These are phyloP conservation scores for Pseudomyrmex pallidus DNA, from an alignment of 1,140 invertebrate genomes.

Conservation along the genomic window DNA sequence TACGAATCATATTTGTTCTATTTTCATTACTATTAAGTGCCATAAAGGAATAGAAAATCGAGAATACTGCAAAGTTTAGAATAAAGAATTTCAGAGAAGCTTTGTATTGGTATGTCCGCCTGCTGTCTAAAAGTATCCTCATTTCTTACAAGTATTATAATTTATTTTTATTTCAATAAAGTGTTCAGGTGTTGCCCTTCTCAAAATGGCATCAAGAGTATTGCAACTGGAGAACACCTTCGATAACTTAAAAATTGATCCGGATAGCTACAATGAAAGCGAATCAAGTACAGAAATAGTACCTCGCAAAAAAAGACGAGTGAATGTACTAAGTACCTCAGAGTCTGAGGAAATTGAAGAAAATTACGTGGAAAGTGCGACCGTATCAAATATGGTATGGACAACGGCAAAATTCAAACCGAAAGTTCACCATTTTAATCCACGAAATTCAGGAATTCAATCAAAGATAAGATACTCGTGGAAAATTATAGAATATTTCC, in stretches of 20 bases:
- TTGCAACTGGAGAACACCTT: neutral
- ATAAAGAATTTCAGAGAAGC: conserved; percentile 2
- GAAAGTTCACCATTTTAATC: conserved; percentile 38
- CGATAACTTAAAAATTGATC: conserved; percentile 35
- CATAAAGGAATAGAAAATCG: conserved; percentile 9
- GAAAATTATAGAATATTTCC: neutral
- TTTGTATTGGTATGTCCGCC: conserved; percentile 12
- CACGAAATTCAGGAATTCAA: conserved; percentile 37
- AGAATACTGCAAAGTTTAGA: conserved; percentile 22
- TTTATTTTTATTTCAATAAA: conserved; percentile 28
- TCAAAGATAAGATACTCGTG: conserved; percentile 9
- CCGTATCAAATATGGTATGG: conserved; percentile 42
- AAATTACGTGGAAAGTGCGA: conserved; percentile 30
- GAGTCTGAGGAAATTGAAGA: conserved; percentile 46
- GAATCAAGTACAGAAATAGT: conserved; percentile 41
- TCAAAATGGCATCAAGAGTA: neutral
- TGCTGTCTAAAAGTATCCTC: conserved; percentile 29
- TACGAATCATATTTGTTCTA: too few species aligned
- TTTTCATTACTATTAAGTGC: too few species aligned
- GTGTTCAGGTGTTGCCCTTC: conserved; percentile 9
- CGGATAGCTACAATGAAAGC: conserved; percentile 44
- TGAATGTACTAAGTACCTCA: conserved; percentile 56
- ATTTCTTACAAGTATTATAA: conserved; percentile 39
- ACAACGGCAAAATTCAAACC: conserved; percentile 40
- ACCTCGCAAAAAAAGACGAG: conserved; percentile 44